Evolutionary conservation across 2,113 vertebrate species (phyloP), one percentile per base, ranked within the genome.

Genomic region (Tor tambroides): DNA sequence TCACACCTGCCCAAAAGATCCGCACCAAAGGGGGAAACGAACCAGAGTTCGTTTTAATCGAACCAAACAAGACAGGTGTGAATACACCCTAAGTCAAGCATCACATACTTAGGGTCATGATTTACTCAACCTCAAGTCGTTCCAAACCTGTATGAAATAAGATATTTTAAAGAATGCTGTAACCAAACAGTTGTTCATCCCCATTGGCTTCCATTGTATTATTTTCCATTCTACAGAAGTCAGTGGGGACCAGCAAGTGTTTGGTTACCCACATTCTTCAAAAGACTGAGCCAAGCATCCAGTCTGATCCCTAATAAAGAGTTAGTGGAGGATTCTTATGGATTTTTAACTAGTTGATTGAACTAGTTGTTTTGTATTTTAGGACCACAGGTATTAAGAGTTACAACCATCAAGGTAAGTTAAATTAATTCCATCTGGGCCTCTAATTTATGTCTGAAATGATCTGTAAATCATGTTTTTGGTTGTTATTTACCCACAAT

Each of bases 371-470:
- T 46, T 72, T 71, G 6, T 26, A 87, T 21, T 30, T 51, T 38
- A 90, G 89, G 85, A 43, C 59, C 80, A 67, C 80, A 69, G 23
- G 6, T 56, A 30, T 67, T 90, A 69, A 89, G 65, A 26, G 89
- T 90, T 80, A 90, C 89, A 26, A 84, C 88, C 41, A 90, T 90
- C 28, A 83, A 80, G 84, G 89, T 90, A 81, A 56, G 87, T 75
- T 8, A 30, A 67, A 46, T 28, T 5, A 11, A 46, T n/a, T n/a
- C 23, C 14, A 80, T n/a, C 19, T 15, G 32, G 19, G 51, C 11
- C 14, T n/a, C 49, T 21, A 19, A 56, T 75, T n/a, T 0, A n/a
- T 5, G 14, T 35, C 12, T 56, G 5, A 23, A 54, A 32, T 56
- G 8, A 35, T 43, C 41, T 43, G 41, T 86, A 38, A 88, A 85